Base-by-base conservation (phyloP, 2,113 vertebrate genomes). In the Peromyscus maniculatus region DNA sequence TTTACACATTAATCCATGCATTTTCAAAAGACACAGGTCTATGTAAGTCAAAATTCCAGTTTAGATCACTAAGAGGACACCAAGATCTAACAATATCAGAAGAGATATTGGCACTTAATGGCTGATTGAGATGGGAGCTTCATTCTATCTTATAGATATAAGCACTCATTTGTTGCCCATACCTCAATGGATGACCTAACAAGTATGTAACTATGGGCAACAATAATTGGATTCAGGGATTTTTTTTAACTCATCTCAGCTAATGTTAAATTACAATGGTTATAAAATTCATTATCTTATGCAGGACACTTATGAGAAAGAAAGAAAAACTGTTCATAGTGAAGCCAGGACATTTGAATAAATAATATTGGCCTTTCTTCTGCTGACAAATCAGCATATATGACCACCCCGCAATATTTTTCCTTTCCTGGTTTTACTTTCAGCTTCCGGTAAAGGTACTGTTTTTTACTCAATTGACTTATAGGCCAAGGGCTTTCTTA, bases 281-380 rank as follows among this genome's bases (percentile, higher is more conserved):
- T n/a, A 7, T 64, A n/a, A 77, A 92, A 57, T 55, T 62, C 21
- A 66, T 92, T 92, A 75, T 87, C 52, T 43, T 90, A 96, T 77
- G 4, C 1, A 31, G 17, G 3, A 39, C n/a, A 67, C 1, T 91
- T 91, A 39, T 71, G 52, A 96, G 62, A 95, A 55, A 78, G 26
- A 62, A 93, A 89, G 4, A 78, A 55, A n/a, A 4, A 31, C 1
- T 93, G 10, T 91, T 89, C 64, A 69, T 64, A 59, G 82, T 71
- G n/a, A 52, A 55, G 13, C 28, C 36, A 75, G 39, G 43, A 77
- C 16, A 86, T 52, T 9, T 52, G 77, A 0, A 88, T 17, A 5
- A 17, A 28, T 82, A 52, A 43, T 21, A 36, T 7, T 13, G 62
- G 77, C 62, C 16, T 49, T 0, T 89, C 12, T 75, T 43, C 13